Conservation (phyloP, 1,140 invertebrate species). For the Wiebesia pumilae region DNA sequence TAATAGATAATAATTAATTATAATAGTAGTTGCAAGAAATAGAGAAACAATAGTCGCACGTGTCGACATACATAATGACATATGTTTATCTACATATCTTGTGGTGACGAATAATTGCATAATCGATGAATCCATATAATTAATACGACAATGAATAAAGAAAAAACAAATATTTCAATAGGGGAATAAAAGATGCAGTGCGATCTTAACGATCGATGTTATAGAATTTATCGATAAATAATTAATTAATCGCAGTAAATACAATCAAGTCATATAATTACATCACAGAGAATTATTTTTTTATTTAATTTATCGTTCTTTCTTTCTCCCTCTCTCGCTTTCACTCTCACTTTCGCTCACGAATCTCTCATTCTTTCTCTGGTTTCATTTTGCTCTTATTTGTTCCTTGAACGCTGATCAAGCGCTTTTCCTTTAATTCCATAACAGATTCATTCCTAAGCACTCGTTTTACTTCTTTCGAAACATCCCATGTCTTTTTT, state of each 20-base stretch:
- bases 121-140: slow-evolving; percentile 37
- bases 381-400: slow-evolving; percentile 35
- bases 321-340: slow-evolving; percentile 42
- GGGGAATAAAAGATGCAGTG: slow-evolving; percentile 44
- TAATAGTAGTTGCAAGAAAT: slow-evolving; percentile 44
- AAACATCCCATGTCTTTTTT: slow-evolving; percentile 19
- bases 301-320: slow-evolving; percentile 52
- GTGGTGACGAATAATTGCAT: slow-evolving; percentile 39
- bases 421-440: slow-evolving; percentile 21
- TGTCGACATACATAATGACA: slow-evolving; percentile 41
- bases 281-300: slow-evolving; percentile 57
- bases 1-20: slow-evolving; percentile 44
- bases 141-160: slow-evolving; percentile 45
- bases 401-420: neutral
- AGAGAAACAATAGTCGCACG: slow-evolving; percentile 40
- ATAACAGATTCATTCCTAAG: slow-evolving; percentile 22
- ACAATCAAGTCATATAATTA: slow-evolving; percentile 56
- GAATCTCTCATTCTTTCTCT: slow-evolving; percentile 43
- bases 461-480: slow-evolving; percentile 40
- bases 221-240: slow-evolving; percentile 54
- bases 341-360: slow-evolving; percentile 41
- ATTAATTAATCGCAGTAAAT: slow-evolving; percentile 56
- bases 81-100: slow-evolving; percentile 45
- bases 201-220: slow-evolving; percentile 47
- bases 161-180: slow-evolving; percentile 43